Base-by-base conservation (phyloP, 37 sponge, comb jelly and placozoan genomes). In the Amphimedon queenslandica region DNA sequence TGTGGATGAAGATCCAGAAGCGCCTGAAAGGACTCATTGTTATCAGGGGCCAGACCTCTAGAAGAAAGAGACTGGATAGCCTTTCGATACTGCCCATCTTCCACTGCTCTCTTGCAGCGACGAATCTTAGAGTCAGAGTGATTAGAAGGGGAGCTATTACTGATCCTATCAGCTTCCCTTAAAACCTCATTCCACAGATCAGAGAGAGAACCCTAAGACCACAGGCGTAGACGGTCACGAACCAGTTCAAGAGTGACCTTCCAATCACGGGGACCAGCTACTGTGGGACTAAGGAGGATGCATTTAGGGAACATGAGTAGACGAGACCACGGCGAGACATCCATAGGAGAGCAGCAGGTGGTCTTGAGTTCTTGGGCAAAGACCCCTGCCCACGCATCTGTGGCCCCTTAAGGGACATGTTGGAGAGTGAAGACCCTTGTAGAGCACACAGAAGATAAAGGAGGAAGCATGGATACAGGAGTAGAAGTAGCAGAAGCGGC, bases 1-100 rank as follows among this genome's bases (percentile, higher is more conserved):
- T 64, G 47, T 34, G 77, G 77, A 38, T 42, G 65, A 1, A 53
- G 41, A 2, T 35, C 13, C 66, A 42, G 31, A 55, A 76, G 57
- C 55, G 61, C 77, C 32, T 64, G 67, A 6, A 31, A 25, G 37
- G 36, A 24, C 34, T 24, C 47, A 23, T 34, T 2, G 40, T 27
- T 30, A 3, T 35, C 30, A 1, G 18, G 58, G 36, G 78, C 69
- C 42, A 77, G 42, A 18, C 61, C 70, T 1, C 16, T 28, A 1
- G 78, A 77, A 4, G 57, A 20, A 1, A 68, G 70, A 57, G 69
- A 3, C 61, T 77, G 78, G 11, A 73, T 32, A 8, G 74, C 58
- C 20, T 58, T 73, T 18, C 37, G 28, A 25, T 56, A 73, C 36
- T 58, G 61, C 5, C 74, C 74, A 28, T 73, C 63, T n/a, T 56